phyloP scores from a whole-genome alignment of 1,140 invertebrate species.

The Notospermus geniculatus region DNA sequence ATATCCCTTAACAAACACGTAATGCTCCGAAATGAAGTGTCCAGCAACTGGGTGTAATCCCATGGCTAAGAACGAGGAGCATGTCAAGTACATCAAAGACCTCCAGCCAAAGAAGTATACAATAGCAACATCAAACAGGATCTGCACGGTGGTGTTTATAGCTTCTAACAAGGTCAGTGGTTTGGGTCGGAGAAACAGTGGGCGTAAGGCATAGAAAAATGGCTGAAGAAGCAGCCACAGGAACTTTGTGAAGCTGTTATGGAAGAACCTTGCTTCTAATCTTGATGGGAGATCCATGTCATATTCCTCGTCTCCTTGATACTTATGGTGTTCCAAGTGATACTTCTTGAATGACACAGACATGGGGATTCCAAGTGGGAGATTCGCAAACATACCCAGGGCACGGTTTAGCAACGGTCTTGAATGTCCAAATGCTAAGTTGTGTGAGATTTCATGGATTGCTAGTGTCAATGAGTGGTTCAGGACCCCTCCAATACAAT shows the following conservation, averaged over 20 bases:
- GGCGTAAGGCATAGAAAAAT: slow-evolving; percentile 92
- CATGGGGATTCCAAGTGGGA: slow-evolving; percentile 92
- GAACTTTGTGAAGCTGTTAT: slow-evolving; percentile 88
- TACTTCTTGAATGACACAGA: slow-evolving; percentile 98
- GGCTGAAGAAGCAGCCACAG: slow-evolving; percentile 94
- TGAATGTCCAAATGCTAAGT: slow-evolving; percentile 91
- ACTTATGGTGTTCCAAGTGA: slow-evolving; percentile 94
- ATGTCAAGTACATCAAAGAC: slow-evolving; percentile 78
- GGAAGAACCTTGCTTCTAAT: slow-evolving; percentile 90
- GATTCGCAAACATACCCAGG: slow-evolving; percentile 93
- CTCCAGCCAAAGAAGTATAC: slow-evolving; percentile 77
- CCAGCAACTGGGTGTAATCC: slow-evolving; percentile 96
- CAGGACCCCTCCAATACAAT: slow-evolving; percentile 94
- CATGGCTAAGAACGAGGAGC: slow-evolving; percentile 89
- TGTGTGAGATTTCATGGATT: slow-evolving; percentile 97
- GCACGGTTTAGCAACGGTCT: slow-evolving; percentile 78
- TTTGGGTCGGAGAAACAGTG: slow-evolving; percentile 88
- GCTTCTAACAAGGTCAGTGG: slow-evolving; percentile 76
- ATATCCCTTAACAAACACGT: slow-evolving; percentile 96
- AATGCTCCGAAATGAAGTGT: slow-evolving; percentile 99
- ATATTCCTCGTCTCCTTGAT: slow-evolving; percentile 91
- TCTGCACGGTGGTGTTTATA: slow-evolving; percentile 82
- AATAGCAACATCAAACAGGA: slow-evolving; percentile 78
- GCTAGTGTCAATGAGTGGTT: slow-evolving; percentile 97
- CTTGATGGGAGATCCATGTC: slow-evolving; percentile 96